These are phyloP conservation scores for Actias luna DNA, from an alignment of 2,888 invertebrate species.

Conservation along the genomic window DNA sequence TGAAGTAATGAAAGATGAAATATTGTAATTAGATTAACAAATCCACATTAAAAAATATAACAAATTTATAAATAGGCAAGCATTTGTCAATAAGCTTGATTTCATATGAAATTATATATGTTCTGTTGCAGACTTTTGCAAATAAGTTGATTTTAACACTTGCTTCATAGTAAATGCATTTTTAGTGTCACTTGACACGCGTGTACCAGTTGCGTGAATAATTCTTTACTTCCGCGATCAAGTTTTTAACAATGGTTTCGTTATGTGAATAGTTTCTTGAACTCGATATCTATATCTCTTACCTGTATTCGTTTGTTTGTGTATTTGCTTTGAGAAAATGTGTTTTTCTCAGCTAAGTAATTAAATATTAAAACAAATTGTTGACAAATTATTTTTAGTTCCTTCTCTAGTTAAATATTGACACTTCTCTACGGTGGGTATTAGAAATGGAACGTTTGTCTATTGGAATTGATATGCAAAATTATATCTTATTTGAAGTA, in stretches of 20 bases:
- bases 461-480: no score
- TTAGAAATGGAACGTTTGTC: no score
- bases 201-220: conserved; percentile 1
- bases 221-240: background rate
- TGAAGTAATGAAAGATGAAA: background rate
- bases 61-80: background rate
- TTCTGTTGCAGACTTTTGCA: background rate
- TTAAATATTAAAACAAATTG: no score
- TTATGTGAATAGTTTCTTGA: background rate
- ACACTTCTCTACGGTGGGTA: no score
- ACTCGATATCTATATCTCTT: background rate
- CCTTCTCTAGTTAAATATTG: no score
- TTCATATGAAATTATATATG: background rate
- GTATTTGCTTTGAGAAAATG: background rate
- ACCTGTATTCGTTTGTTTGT: background rate
- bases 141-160: conserved; percentile 5
- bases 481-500: no score
- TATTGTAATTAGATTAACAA: background rate
- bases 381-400: no score
- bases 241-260: background rate
- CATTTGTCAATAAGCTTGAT: background rate
- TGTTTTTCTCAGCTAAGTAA: no score
- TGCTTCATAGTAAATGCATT: background rate
- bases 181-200: background rate
- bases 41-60: background rate